Evolutionary conservation across 53 echinoderm and acorn worm species (phyloP).

Genomic region (Echinometra lucunter): DNA sequence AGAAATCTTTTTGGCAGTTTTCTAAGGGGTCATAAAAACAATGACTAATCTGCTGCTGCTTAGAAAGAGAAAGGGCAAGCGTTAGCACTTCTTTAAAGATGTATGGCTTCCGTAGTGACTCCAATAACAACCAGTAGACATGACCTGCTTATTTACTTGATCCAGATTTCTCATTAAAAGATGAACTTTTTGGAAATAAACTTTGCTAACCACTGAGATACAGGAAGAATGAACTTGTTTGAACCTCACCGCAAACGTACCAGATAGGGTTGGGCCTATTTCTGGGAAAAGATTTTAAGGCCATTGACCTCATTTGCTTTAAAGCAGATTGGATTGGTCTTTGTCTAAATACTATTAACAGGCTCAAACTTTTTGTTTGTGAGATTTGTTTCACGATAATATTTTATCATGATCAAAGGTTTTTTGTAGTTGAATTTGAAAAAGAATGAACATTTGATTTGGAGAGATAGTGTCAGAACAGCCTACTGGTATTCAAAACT

Average conservation of each 20-base stretch:
- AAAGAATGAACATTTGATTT: neutral
- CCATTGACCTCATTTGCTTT: neutral
- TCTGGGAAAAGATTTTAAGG: neutral
- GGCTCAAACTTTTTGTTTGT: neutral
- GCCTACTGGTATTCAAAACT: neutral
- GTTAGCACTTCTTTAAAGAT: conserved; percentile 29
- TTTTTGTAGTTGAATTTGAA: neutral
- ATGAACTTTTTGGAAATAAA: conserved; percentile 39
- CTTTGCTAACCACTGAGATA: neutral
- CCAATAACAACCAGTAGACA: conserved; percentile 26
- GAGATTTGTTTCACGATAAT: neutral
- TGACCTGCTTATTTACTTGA: conserved; percentile 46
- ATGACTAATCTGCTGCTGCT: conserved; percentile 18
- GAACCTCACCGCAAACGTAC: neutral
- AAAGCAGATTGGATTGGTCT: neutral
- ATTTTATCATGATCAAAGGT: neutral
- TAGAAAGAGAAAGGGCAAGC: neutral
- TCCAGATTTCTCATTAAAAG: conserved; percentile 56
- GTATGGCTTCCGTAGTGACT: conserved; percentile 24
- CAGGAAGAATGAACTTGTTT: conserved; percentile 21
- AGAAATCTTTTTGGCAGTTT: neutral
- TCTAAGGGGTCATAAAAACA: conserved; percentile 38
- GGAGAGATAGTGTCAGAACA: neutral
- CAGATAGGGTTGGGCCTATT: conserved; percentile 8
- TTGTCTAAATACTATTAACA: neutral